Evolutionary conservation across 2,888 invertebrate genomes (phyloP).

Genomic region (Iphiclides podalirius): DNA sequence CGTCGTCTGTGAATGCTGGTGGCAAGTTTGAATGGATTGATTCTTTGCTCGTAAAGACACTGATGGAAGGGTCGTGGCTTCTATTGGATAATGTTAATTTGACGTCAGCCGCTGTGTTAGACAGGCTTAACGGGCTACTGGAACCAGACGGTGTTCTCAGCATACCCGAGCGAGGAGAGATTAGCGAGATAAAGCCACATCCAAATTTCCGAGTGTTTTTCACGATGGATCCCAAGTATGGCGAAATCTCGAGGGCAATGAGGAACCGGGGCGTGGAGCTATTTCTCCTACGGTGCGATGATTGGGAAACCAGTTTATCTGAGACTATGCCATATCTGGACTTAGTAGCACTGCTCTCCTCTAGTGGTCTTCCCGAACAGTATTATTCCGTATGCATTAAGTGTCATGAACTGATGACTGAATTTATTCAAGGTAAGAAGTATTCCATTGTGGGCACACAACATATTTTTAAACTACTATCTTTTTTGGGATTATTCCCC

Average conservation of each 20-base stretch:
- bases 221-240: slow-evolving; percentile 96
- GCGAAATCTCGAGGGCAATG: slow-evolving; percentile 99
- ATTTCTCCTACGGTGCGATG: slow-evolving; percentile 58
- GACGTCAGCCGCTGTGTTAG: slow-evolving; percentile 97
- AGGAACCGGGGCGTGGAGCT: slow-evolving; percentile 98
- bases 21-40: slow-evolving; percentile 97
- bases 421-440: slow-evolving; percentile 64
- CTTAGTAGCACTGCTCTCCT: slow-evolving; percentile 61
- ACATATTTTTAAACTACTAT: neutral
- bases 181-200: slow-evolving; percentile 91
- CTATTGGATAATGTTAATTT: slow-evolving; percentile 96
- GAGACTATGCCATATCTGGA: slow-evolving; percentile 65
- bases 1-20: slow-evolving; percentile 86
- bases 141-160: slow-evolving; percentile 95
- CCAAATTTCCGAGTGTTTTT: slow-evolving; percentile 95
- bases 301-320: slow-evolving; percentile 47
- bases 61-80: slow-evolving; percentile 91
- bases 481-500: slow-evolving; percentile 1
- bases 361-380: slow-evolving; percentile 57
- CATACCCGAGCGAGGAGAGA: slow-evolving; percentile 94
- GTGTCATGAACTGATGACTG: slow-evolving; percentile 64
- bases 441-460: no score
- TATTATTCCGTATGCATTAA: slow-evolving; percentile 57
- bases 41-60: slow-evolving; percentile 90
- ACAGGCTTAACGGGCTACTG: slow-evolving; percentile 95